Conservation (phyloP, 2,113 vertebrate genomes). For the Nycticryphes semicollaris region DNA sequence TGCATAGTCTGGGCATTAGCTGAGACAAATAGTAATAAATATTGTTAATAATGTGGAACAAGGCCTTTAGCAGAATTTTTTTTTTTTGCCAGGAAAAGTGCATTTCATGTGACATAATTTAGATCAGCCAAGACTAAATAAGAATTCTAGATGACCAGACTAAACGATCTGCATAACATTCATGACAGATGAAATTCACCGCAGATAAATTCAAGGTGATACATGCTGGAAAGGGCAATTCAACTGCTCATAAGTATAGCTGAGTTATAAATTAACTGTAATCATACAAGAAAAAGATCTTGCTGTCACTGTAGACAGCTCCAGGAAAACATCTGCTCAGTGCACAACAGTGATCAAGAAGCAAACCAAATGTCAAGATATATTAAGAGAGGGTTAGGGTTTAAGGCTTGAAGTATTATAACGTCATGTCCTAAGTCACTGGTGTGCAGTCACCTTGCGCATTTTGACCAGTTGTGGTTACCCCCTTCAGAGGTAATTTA, state of each 20-base stretch:
- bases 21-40: background rate
- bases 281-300: slow-evolving; percentile 26
- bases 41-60: background rate
- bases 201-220: slow-evolving; percentile 32
- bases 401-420: background rate
- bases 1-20: background rate
- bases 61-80: background rate
- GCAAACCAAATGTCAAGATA: background rate
- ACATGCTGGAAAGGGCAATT: background rate
- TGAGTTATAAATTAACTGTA: slow-evolving; percentile 23
- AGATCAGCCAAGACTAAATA: background rate
- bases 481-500: background rate
- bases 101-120: background rate
- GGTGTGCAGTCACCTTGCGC: background rate
- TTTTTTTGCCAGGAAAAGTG: background rate
- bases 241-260: background rate
- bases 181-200: background rate
- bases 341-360: background rate
- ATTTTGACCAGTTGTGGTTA: background rate
- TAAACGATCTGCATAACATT: background rate
- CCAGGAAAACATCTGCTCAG: background rate
- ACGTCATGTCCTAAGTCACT: background rate
- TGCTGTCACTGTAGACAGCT: background rate
- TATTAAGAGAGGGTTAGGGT: background rate
- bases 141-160: background rate